Evolutionary conservation across 2,888 invertebrate genomes (phyloP).

Genomic region (Therioaphis trifolii): DNA sequence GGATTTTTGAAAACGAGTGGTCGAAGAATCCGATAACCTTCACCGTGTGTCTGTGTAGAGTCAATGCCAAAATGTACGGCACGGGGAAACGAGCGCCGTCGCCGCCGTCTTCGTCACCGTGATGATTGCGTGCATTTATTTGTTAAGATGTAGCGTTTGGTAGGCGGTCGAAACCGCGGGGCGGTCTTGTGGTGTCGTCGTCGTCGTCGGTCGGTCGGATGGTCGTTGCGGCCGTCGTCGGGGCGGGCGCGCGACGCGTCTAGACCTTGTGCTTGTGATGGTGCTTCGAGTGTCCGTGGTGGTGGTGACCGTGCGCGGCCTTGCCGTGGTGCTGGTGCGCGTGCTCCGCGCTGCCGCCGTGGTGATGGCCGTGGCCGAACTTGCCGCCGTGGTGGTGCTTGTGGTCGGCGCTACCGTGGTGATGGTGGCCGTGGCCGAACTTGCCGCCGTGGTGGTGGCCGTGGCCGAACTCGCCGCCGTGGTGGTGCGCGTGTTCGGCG

Average conservation of each 20-base stretch:
- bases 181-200: background rate
- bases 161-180: no score
- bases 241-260: background rate
- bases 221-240: background rate
- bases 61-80: conserved; percentile 47
- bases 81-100: conserved; percentile 3
- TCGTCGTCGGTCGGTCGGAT: background rate
- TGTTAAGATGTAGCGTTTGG: no score
- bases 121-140: no score
- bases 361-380: conserved; percentile 65
- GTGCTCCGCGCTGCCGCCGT: conserved; percentile 65
- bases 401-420: conserved; percentile 65
- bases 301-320: conserved; percentile 66
- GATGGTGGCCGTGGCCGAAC: conserved; percentile 65
- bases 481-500: conserved; percentile 66
- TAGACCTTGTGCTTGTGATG: conserved; percentile 65
- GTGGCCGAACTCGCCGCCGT: conserved; percentile 65
- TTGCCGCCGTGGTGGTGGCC: conserved; percentile 65
- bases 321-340: conserved; percentile 65
- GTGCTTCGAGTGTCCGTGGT: conserved; percentile 65
- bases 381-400: conserved; percentile 65
- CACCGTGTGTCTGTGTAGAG: conserved; percentile 44
- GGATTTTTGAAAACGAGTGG: conserved; percentile 4
- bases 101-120: background rate
- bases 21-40: conserved; percentile 48